Evolutionary conservation across 2,113 vertebrate genomes (phyloP).

Genomic region (Naja naja): DNA sequence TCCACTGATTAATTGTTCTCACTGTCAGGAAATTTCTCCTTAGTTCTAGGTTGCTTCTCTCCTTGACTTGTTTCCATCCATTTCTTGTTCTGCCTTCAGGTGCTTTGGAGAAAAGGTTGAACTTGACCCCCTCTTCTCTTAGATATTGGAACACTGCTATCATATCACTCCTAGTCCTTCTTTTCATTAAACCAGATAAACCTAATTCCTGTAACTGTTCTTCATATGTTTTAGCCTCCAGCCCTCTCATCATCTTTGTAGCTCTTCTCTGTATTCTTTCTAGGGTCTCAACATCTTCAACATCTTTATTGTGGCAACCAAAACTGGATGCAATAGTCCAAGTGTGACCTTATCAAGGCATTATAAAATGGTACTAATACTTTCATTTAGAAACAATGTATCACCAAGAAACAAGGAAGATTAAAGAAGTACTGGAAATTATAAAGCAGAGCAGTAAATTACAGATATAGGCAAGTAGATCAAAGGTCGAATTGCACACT

Average conservation of each 20-base stretch:
- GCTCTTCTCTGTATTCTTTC: no score
- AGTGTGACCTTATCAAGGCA: neutral
- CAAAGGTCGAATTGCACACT: neutral
- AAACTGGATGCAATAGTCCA: neutral
- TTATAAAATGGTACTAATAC: neutral
- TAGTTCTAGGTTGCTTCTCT: neutral
- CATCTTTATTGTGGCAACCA: neutral
- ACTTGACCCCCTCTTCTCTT: no score
- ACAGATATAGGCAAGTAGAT: neutral
- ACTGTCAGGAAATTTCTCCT: neutral
- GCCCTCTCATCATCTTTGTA: no score
- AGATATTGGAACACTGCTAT: no score
- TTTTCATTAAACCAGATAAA: neutral
- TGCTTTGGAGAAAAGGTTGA: no score
- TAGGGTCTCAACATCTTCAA: no score
- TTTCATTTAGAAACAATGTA: neutral
- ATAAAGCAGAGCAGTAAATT: neutral
- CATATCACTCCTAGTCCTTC: no score
- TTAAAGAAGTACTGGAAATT: neutral
- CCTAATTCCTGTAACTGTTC: neutral
- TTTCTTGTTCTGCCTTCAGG: no score
- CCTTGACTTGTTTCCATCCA: no score
- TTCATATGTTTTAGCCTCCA: neutral
- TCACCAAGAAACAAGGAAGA: neutral
- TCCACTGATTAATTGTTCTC: neutral